Evolutionary conservation across 2,113 vertebrate species (phyloP).

Genomic region (Vulpes vulpes): DNA sequence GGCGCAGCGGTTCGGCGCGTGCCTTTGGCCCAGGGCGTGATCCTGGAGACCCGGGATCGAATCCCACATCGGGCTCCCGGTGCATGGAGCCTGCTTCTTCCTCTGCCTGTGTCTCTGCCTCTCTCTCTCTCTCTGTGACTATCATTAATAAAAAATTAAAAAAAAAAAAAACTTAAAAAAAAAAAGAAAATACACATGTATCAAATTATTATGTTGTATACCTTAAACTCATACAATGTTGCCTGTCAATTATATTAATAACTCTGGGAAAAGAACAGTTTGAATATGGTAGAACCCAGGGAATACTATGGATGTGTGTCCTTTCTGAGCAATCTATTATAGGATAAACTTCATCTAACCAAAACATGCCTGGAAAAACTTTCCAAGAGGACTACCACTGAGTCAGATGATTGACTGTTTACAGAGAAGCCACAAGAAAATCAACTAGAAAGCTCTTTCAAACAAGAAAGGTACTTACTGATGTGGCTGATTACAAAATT

Average conservation of each 20-base stretch:
- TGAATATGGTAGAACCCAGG: not conserved
- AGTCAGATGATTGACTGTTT: not conserved
- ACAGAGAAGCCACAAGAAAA: not conserved
- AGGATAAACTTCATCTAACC: not conserved
- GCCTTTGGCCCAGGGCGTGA: too few species aligned
- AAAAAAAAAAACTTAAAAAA: too few species aligned
- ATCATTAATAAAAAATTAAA: too few species aligned
- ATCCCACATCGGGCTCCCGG: too few species aligned
- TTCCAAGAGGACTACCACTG: not conserved
- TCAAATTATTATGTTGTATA: not conserved
- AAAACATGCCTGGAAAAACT: not conserved
- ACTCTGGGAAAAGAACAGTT: not conserved
- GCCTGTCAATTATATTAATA: not conserved
- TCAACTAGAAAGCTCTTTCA: not conserved
- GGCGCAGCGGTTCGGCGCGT: too few species aligned
- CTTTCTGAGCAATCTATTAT: not conserved
- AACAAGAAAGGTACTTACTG: not conserved
- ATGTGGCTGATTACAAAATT: not conserved
- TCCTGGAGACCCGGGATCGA: too few species aligned
- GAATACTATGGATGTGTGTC: too few species aligned
- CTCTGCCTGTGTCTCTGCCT: too few species aligned
- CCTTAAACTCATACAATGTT: not conserved
- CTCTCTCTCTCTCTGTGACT: too few species aligned
- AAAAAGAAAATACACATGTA: not conserved
- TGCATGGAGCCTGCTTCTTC: too few species aligned